Conservation (phyloP, 1,140 invertebrate genomes). For the Drosophila equinoxialis region DNA sequence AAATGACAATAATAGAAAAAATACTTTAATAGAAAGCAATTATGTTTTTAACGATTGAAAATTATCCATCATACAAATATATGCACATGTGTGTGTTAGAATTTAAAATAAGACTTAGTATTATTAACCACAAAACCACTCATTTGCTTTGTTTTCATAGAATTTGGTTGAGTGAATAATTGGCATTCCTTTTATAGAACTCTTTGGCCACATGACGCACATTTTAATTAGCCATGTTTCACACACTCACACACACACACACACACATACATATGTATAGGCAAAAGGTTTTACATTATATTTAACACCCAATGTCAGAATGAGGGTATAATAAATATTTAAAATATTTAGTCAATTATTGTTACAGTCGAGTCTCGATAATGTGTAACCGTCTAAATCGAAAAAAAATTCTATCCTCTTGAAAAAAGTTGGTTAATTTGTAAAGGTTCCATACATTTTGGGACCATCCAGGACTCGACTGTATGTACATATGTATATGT, state of each 20-base stretch:
- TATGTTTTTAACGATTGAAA: neutral
- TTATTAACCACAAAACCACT: neutral
- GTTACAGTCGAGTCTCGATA: too few species aligned
- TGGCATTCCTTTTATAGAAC: conserved; percentile 3
- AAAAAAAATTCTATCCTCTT: too few species aligned
- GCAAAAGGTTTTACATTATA: neutral
- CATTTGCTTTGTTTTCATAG: neutral
- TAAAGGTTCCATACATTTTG: too few species aligned
- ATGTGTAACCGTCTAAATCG: too few species aligned
- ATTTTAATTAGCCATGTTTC: neutral
- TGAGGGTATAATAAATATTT: neutral
- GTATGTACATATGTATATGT: too few species aligned
- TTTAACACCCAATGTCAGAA: neutral
- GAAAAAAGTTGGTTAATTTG: too few species aligned
- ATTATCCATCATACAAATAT: neutral
- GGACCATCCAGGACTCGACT: too few species aligned
- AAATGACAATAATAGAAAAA: conserved; percentile 1
- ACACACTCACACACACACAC: neutral
- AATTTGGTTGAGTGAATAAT: conserved; percentile 2
- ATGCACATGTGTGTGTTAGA: neutral
- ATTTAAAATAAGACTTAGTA: neutral
- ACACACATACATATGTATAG: too few species aligned
- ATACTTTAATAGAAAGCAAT: neutral
- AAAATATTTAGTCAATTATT: too few species aligned
- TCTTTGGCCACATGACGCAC: conserved; percentile 4